A percentile compares a stretch with the other conserved stretches of the same genome.
These are phyloP conservation scores for Catocala nupta DNA, from an alignment of 2,888 invertebrate genomes.

Conservation along the genomic window DNA sequence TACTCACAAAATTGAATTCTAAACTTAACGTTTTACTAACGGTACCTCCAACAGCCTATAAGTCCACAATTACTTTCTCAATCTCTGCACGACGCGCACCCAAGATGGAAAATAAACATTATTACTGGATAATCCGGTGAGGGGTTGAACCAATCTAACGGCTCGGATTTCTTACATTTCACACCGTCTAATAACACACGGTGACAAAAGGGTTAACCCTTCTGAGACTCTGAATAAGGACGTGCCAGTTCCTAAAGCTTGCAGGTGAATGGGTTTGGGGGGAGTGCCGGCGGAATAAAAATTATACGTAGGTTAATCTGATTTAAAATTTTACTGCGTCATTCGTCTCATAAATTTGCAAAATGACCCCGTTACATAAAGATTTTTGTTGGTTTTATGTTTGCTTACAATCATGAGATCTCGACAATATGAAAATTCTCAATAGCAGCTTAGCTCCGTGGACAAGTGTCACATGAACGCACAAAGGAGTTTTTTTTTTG, in stretches of 20 bases:
- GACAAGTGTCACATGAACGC: too few relatives aligned
- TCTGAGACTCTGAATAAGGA: conserved; percentile 68
- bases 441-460: too few relatives aligned
- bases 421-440: too few relatives aligned
- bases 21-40: conserved; percentile 11
- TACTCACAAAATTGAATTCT: not conserved
- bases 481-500: too few relatives aligned
- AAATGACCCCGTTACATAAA: too few relatives aligned
- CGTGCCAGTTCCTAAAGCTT: conserved; percentile 64
- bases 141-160: conserved; percentile 64
- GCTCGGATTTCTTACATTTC: conserved; percentile 59
- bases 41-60: conserved; percentile 23
- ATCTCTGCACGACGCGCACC: conserved; percentile 43
- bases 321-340: too few relatives aligned
- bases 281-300: conserved; percentile 25
- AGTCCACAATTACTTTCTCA: conserved; percentile 46
- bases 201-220: conserved; percentile 69
- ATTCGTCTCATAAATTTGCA: too few relatives aligned
- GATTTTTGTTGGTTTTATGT: too few relatives aligned
- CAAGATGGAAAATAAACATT: conserved; percentile 73
- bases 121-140: conserved; percentile 67
- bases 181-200: conserved; percentile 51
- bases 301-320: too few relatives aligned
- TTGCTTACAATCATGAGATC: too few relatives aligned
- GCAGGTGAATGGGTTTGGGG: conserved; percentile 36